phyloP scores from a whole-genome alignment of 2,113 vertebrate genomes.

The Charadrius vociferus region DNA sequence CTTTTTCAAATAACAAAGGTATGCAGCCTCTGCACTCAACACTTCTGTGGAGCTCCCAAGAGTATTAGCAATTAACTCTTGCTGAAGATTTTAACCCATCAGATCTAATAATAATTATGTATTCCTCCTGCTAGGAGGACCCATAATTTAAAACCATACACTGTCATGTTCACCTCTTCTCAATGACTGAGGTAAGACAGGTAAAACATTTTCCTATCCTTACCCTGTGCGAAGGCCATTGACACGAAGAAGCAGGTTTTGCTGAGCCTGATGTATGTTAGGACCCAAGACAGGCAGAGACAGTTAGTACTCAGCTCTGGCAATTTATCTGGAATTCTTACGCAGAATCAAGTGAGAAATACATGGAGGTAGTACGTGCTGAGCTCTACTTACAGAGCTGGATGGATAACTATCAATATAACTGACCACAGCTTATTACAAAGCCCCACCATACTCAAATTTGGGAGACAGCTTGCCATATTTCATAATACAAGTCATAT shows the following conservation, averaged over 20 bases:
- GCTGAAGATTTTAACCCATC: background rate
- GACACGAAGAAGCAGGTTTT: background rate
- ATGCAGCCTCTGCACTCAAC: constrained; percentile 14
- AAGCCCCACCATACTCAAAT: background rate
- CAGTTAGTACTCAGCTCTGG: background rate
- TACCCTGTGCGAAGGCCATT: background rate
- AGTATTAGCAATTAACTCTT: constrained; percentile 1
- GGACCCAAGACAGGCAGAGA: background rate
- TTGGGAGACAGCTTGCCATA: background rate
- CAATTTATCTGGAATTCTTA: background rate
- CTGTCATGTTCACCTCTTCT: background rate
- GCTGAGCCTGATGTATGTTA: background rate
- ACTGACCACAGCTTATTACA: background rate
- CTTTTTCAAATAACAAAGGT: constrained; percentile 34
- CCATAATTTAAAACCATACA: background rate
- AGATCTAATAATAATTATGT: background rate
- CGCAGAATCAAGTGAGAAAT: background rate
- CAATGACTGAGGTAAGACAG: background rate
- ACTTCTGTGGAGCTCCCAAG: background rate
- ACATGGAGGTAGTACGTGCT: background rate
- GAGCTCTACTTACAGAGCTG: background rate
- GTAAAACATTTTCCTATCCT: background rate
- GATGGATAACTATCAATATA: background rate
- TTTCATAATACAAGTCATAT: background rate
- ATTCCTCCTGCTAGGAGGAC: background rate